A percentile compares a stretch with the other conserved stretches of the same genome.
These are phyloP conservation scores for Bagarius yarrelli DNA, from an alignment of 2,113 vertebrate species.

Conservation along the genomic window DNA sequence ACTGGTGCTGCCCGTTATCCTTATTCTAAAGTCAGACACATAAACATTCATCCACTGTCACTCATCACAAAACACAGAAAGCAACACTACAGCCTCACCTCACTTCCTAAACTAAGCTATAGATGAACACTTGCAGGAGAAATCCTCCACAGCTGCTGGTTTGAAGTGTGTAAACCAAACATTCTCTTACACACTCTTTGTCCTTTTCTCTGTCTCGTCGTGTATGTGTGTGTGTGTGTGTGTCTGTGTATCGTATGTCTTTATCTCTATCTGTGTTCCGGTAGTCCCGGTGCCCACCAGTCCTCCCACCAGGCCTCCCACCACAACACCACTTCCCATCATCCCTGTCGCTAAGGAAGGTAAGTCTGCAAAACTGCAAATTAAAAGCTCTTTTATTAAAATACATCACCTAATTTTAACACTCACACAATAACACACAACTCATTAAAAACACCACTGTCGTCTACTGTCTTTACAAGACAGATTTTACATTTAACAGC, in stretches of 20 bases:
- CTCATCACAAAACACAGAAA: not conserved
- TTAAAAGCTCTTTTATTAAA: not conserved
- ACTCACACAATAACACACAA: not conserved
- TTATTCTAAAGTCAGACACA: not conserved
- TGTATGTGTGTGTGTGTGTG: conserved; percentile 18
- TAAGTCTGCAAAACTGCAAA: conserved; percentile 15
- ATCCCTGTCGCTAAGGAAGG: conserved; percentile 50
- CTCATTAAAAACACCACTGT: too few species aligned
- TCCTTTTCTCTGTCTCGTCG: conserved; percentile 12
- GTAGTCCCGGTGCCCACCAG: conserved; percentile 40
- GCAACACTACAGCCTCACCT: not conserved
- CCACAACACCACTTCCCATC: conserved; percentile 36
- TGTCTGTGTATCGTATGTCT: not conserved
- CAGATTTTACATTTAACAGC: not conserved
- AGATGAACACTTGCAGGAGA: not conserved
- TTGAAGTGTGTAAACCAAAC: conserved; percentile 7
- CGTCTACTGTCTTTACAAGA: not conserved
- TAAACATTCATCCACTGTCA: conserved; percentile 7
- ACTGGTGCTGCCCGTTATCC: not conserved
- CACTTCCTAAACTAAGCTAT: not conserved
- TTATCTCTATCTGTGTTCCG: conserved; percentile 16
- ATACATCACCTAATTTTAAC: not conserved
- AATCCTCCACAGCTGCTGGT: conserved; percentile 2
- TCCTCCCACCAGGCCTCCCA: conserved; percentile 42
- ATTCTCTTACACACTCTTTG: not conserved